These are phyloP conservation scores for Pocillopora meandrina DNA, from an alignment of 92 coral and sea anemone genomes.

Conservation along the genomic window DNA sequence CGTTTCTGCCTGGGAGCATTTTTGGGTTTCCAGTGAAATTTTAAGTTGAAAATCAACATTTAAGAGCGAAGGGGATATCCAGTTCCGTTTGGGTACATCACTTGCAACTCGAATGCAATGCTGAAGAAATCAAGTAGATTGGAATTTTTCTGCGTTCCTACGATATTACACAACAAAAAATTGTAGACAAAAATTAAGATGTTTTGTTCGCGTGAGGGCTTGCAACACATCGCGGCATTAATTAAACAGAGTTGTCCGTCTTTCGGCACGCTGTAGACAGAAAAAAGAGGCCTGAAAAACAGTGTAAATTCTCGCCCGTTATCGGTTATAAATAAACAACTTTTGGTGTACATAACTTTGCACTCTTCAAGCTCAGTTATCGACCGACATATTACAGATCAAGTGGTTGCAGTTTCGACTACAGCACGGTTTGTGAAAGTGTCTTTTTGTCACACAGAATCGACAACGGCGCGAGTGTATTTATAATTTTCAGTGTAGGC, in stretches of 20 bases:
- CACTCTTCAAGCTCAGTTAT: background rate
- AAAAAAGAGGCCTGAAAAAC: conserved; percentile 4
- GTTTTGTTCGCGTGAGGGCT: conserved; percentile 23
- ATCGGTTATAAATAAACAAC: conserved; percentile 8
- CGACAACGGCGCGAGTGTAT: too few species aligned
- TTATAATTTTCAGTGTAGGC: too few species aligned
- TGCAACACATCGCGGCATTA: conserved; percentile 1
- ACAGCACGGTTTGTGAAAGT: too few species aligned
- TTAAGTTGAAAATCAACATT: background rate
- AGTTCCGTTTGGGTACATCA: background rate
- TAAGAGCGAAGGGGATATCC: background rate
- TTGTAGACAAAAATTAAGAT: background rate
- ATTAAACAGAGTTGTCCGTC: background rate
- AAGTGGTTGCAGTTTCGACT: too few species aligned
- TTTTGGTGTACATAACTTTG: background rate
- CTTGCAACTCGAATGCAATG: background rate
- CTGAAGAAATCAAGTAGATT: background rate
- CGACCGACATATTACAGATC: conserved; percentile 22
- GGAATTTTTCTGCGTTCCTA: background rate
- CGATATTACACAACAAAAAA: background rate
- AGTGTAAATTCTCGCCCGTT: conserved; percentile 9
- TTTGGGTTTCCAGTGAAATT: conserved; percentile 13
- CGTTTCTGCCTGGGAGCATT: background rate
- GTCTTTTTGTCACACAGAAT: background rate
- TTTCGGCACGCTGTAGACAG: conserved; percentile 15